phyloP scores from a whole-genome alignment of 2,888 invertebrate species.

The Rosalia funebris region DNA sequence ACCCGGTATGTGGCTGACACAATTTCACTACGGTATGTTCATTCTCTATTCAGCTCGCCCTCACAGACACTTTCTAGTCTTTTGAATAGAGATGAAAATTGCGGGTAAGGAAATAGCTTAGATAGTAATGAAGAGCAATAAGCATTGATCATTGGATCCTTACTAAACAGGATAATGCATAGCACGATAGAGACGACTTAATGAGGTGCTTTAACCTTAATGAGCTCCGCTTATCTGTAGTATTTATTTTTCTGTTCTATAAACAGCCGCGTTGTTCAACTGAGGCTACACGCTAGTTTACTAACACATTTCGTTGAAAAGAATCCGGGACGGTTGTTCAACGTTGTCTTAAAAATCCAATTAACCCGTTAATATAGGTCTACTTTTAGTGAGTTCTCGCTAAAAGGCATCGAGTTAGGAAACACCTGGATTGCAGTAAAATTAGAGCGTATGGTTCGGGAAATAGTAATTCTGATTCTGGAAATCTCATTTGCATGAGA shows the following conservation, averaged over 20 bases:
- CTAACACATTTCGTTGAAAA: not conserved
- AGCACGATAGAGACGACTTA: constrained; percentile 37
- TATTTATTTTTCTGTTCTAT: constrained; percentile 13
- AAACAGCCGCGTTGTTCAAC: not conserved
- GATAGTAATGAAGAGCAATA: constrained; percentile 30
- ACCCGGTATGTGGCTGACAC: constrained; percentile 10
- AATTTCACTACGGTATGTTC: constrained; percentile 24
- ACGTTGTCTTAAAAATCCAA: not conserved
- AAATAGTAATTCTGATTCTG: no score
- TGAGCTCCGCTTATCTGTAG: constrained; percentile 23
- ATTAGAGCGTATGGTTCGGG: no score
- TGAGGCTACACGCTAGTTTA: not conserved
- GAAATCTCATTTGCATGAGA: no score
- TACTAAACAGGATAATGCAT: constrained; percentile 30
- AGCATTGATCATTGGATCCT: constrained; percentile 27
- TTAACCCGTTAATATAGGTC: not conserved
- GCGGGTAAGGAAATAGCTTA: constrained; percentile 18
- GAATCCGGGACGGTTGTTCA: not conserved
- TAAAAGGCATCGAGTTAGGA: no score
- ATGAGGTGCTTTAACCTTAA: constrained; percentile 41
- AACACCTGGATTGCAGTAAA: no score
- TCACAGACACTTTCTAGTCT: constrained; percentile 35
- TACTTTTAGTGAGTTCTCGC: no score
- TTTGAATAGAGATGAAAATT: constrained; percentile 44
- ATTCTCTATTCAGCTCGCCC: constrained; percentile 19